phyloP scores from a whole-genome alignment of 2,113 vertebrate species.

The Salvator merianae region DNA sequence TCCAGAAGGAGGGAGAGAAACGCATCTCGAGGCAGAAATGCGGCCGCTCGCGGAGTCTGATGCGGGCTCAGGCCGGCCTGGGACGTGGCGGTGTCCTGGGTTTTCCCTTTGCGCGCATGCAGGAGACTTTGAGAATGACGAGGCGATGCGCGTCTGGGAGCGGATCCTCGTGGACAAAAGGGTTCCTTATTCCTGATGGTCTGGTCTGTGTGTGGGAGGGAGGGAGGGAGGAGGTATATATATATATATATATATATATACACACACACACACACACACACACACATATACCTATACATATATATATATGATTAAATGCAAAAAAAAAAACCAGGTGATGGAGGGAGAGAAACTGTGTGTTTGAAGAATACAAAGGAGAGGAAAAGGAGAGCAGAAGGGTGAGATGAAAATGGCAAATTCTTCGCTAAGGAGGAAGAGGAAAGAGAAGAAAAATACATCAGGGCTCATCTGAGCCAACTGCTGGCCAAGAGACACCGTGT shows the following conservation, averaged over 20 bases:
- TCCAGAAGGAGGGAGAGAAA: too few species aligned
- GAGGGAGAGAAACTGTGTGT: too few species aligned
- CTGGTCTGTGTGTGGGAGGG: neutral
- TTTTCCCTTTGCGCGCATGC: neutral
- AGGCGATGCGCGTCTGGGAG: neutral
- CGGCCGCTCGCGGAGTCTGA: too few species aligned
- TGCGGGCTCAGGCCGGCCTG: neutral
- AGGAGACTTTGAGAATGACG: neutral
- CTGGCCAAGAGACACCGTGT: neutral
- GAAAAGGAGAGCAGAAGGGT: too few species aligned
- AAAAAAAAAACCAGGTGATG: too few species aligned
- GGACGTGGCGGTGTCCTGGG: neutral
- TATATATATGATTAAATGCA: too few species aligned
- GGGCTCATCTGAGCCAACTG: neutral
- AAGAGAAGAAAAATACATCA: neutral
- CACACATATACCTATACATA: too few species aligned
- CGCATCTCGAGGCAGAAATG: neutral
- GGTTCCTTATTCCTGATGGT: too few species aligned
- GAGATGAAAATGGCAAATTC: too few species aligned
- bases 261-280: too few species aligned
- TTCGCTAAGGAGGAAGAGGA: neutral
- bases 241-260: too few species aligned
- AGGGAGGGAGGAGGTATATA: neutral
- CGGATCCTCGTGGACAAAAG: neutral
- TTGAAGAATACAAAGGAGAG: too few species aligned